Percentiles rank a stretch among this genome's conserved stretches.
phyloP scores from a whole-genome alignment of 2,888 invertebrate genomes.

The Pachycephus smyrnensis region DNA sequence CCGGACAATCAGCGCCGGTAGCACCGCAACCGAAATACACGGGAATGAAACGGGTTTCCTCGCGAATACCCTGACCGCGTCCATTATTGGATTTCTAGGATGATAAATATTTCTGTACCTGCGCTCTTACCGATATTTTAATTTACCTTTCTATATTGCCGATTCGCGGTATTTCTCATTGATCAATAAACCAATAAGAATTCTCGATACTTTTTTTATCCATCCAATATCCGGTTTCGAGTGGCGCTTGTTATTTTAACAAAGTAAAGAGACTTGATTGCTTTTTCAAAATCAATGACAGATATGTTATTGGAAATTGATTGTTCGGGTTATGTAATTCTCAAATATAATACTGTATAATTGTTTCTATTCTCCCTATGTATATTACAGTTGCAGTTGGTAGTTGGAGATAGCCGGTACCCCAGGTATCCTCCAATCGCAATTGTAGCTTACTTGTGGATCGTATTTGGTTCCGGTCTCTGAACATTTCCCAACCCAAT shows the following conservation, averaged over 20 bases:
- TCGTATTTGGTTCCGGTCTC: slow-evolving; percentile 6
- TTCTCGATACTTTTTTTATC: neutral
- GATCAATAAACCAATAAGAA: neutral
- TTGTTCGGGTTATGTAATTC: neutral
- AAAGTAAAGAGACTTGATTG: neutral
- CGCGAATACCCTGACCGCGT: neutral
- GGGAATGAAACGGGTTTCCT: neutral
- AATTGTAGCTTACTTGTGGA: neutral
- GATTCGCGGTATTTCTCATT: neutral
- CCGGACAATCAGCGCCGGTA: neutral
- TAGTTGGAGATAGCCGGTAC: neutral
- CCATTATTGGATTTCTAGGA: neutral
- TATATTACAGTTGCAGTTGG: neutral
- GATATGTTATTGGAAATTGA: neutral
- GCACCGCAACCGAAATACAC: neutral
- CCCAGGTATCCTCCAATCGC: neutral
- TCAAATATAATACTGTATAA: neutral
- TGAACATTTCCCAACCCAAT: slow-evolving; percentile 1
- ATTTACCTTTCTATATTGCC: neutral
- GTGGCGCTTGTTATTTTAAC: neutral
- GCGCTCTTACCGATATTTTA: neutral
- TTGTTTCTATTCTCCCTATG: neutral
- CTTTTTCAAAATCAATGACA: neutral
- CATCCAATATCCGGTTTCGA: neutral
- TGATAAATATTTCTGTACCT: neutral